Evolutionary conservation across 1,140 invertebrate species (phyloP).

Genomic region (Rhopalosiphum maidis): DNA sequence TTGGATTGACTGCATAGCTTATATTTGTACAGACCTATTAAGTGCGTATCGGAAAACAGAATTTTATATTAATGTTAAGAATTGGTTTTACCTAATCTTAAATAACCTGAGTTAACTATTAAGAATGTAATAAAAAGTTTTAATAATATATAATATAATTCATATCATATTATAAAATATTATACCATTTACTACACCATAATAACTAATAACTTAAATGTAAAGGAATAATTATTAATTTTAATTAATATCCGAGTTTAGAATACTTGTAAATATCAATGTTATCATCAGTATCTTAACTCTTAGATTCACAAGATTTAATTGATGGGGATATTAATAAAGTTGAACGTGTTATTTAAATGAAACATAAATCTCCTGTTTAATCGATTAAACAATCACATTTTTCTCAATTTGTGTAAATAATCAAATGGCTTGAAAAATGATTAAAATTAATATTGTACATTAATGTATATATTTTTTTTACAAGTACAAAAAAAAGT

Average conservation of each 20-base stretch:
- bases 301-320: neutral
- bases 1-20: too few species aligned
- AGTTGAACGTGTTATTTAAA: neutral
- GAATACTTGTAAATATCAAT: neutral
- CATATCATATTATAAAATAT: neutral
- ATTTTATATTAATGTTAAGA: neutral
- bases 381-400: neutral
- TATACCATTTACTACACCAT: neutral
- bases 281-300: neutral
- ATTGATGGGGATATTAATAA: neutral
- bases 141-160: neutral
- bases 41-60: neutral
- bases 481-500: neutral
- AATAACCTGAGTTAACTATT: neutral
- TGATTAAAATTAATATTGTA: conserved; percentile 20
- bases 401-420: neutral
- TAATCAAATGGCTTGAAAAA: neutral
- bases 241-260: neutral
- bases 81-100: neutral
- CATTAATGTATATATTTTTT: neutral
- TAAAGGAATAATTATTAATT: neutral
- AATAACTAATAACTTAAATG: neutral
- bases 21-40: neutral
- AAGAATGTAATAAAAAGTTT: neutral
- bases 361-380: neutral